Evolutionary conservation across 92 coral and sea anemone species (phyloP), one percentile per base, ranked within the genome.

Genomic region (Epizoanthus rinbou): DNA sequence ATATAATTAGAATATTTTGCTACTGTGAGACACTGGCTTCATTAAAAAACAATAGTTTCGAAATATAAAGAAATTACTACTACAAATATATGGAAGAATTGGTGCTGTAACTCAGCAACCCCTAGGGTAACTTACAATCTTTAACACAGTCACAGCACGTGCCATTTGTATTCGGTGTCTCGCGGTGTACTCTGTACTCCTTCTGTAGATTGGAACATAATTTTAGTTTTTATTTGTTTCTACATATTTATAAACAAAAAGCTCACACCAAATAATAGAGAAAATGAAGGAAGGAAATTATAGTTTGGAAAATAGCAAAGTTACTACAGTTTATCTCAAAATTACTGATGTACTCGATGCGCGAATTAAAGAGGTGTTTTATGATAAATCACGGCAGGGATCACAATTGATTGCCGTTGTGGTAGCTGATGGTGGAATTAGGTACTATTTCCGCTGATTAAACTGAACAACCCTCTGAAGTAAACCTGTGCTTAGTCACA

Each of bases 71-170:
- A 58, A 47, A 72, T 24, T 10, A n/a, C 41, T 76, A 43, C 9
- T 76, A 23, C 16, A 19, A 16, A 18, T 33, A 17, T 4, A 53
- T 3, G n/a, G 13, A 53, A 5, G 5, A 8, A 59, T 1, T 7
- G 66, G 8, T 39, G 63, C 45, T 7, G 68, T 18, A 16, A 4
- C 25, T 57, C 17, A 53, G 37, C 56, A 15, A 10, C 23, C 10
- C 18, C 2, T 8, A 25, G 41, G 45, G 9, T 17, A 63, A 80
- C 92, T 89, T 74, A 89, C 92, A 89, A 75, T 89, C 92, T 37
- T 80, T 78, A 24, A 89, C 92, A 45, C 92, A 89, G 68, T 89
- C 92, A 69, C 92, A 89, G 70, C 92, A 89, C 7, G 87, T 89
- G 5, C 89, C 92, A 71, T 89, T 85, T 50, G 70, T 71, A 64